Evolutionary conservation across 2,113 vertebrate genomes (phyloP).

Genomic region (Paracanthobrama guichenoti): DNA sequence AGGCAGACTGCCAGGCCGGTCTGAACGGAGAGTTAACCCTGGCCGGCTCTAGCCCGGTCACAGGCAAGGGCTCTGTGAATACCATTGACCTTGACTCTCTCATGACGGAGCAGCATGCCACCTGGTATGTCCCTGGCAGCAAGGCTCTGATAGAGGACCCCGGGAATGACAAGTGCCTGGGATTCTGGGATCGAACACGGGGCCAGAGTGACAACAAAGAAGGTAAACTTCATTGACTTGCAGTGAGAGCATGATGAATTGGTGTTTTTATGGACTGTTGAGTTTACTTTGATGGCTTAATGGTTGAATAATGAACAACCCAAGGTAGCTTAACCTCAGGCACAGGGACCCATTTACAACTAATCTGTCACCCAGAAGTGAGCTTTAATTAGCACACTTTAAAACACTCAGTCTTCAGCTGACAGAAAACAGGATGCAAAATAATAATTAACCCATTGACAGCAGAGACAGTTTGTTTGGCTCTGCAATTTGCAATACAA

Average conservation of each 20-base stretch:
- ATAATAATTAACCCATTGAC: slow-evolving; percentile 18
- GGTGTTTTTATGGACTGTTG: slow-evolving; percentile 60
- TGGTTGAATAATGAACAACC: slow-evolving; percentile 59
- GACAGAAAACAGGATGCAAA: slow-evolving; percentile 50
- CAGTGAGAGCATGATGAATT: slow-evolving; percentile 56
- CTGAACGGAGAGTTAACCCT: slow-evolving; percentile 86
- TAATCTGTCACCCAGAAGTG: slow-evolving; percentile 57
- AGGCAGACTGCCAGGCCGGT: slow-evolving; percentile 79
- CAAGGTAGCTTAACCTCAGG: slow-evolving; percentile 58
- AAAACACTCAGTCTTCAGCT: slow-evolving; percentile 52
- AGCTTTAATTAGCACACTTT: slow-evolving; percentile 58
- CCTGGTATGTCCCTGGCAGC: slow-evolving; percentile 95
- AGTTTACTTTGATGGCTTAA: slow-evolving; percentile 61
- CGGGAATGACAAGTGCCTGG: slow-evolving; percentile 93
- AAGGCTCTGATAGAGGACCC: slow-evolving; percentile 93
- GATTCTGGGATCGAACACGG: slow-evolving; percentile 96
- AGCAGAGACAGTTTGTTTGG: slow-evolving; percentile 9
- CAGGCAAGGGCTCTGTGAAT: slow-evolving; percentile 91
- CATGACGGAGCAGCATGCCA: slow-evolving; percentile 97
- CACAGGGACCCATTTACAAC: slow-evolving; percentile 55
- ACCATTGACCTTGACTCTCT: slow-evolving; percentile 98
- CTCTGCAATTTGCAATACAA: background rate
- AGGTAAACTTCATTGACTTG: slow-evolving; percentile 79
- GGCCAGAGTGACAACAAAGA: slow-evolving; percentile 92
- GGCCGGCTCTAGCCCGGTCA: slow-evolving; percentile 88